phyloP scores from a whole-genome alignment of 2,888 invertebrate genomes.

The Prosapia bicincta region DNA sequence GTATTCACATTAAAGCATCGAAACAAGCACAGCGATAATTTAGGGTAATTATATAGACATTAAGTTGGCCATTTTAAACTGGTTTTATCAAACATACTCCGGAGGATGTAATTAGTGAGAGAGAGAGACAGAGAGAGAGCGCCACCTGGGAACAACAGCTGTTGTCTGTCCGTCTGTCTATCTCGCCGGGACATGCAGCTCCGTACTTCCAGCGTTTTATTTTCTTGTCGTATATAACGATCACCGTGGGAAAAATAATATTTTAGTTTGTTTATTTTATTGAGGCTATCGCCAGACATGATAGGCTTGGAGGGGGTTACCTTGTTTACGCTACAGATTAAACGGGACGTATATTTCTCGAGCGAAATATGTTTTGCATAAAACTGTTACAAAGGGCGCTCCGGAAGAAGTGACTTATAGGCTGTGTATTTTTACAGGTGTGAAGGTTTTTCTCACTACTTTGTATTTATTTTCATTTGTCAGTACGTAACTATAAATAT shows the following conservation, averaged over 20 bases:
- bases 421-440: no score
- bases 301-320: not conserved
- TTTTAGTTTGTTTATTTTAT: not conserved
- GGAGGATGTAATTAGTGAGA: not conserved
- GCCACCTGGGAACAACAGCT: not conserved
- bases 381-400: no score
- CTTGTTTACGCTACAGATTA: not conserved
- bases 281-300: not conserved
- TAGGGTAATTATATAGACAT: not conserved
- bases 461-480: no score
- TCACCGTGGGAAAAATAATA: not conserved
- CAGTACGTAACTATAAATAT: no score
- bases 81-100: conserved; percentile 2
- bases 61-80: not conserved
- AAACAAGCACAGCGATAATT: not conserved
- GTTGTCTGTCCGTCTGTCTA: not conserved
- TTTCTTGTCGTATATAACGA: not conserved
- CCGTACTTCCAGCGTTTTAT: not conserved
- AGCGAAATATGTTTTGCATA: no score
- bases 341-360: no score
- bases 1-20: not conserved
- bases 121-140: not conserved
- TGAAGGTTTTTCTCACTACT: no score
- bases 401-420: no score
- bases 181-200: not conserved